phyloP scores from a whole-genome alignment of 2,113 vertebrate species.

The Rhinichthys klamathensis region DNA sequence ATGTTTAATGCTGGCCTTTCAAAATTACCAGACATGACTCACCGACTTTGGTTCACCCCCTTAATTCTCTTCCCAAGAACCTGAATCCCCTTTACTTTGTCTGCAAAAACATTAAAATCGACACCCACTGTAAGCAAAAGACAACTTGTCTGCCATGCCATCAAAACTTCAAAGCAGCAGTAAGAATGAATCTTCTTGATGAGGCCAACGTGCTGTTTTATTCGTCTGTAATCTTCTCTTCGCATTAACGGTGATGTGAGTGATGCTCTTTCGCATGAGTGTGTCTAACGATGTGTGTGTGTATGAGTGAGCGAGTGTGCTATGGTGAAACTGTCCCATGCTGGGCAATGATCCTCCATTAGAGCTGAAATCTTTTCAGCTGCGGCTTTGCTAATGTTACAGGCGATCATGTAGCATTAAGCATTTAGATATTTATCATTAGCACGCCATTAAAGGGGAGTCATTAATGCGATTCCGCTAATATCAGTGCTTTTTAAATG shows the following conservation, averaged over 20 bases:
- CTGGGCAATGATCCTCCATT: conserved; percentile 54
- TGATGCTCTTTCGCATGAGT: conserved; percentile 1
- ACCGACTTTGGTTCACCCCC: not conserved
- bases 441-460: conserved; percentile 42
- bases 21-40: conserved; percentile 1
- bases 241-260: conserved; percentile 28
- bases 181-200: conserved; percentile 17
- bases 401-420: conserved; percentile 62
- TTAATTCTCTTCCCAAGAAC: not conserved
- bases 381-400: conserved; percentile 56
- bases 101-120: not conserved
- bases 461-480: conserved; percentile 58
- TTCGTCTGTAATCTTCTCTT: conserved; percentile 29
- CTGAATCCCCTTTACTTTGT: not conserved
- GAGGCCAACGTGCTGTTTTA: conserved; percentile 23
- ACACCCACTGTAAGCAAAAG: not conserved
- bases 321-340: conserved; percentile 26
- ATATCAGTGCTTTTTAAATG: conserved; percentile 48
- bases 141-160: conserved; percentile 22
- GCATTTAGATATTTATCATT: conserved; percentile 59
- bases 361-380: conserved; percentile 51
- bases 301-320: not conserved
- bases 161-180: conserved; percentile 3
- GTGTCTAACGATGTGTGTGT: conserved; percentile 27
- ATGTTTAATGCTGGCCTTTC: conserved; percentile 25